Evolutionary conservation across 2,888 invertebrate species (phyloP).

Genomic region (Leptinotarsa peninsularis): DNA sequence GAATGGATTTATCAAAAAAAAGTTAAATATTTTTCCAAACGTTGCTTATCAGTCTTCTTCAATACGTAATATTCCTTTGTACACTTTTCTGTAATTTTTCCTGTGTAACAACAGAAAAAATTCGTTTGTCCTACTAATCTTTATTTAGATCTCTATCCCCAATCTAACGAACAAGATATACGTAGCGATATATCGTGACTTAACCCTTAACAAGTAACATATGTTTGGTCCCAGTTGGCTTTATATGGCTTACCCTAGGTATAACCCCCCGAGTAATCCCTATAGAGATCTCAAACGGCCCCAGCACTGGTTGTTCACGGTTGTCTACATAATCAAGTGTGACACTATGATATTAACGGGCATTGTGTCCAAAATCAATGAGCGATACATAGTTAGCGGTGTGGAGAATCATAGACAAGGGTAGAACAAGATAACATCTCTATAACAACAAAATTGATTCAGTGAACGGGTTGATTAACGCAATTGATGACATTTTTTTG

Average conservation of each 20-base stretch:
- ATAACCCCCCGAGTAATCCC: conserved; percentile 45
- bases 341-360: conserved; percentile 64
- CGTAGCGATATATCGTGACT: conserved; percentile 53
- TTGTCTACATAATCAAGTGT: conserved; percentile 63
- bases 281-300: conserved; percentile 39
- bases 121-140: conserved; percentile 24
- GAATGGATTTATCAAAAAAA: too few species aligned
- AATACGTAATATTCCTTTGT: too few species aligned
- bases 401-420: conserved; percentile 50
- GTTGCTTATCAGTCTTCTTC: too few species aligned
- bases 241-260: conserved; percentile 55
- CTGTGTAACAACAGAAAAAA: too few species aligned
- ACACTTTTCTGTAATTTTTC: too few species aligned
- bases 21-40: too few species aligned
- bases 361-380: conserved; percentile 63
- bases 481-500: conserved; percentile 59
- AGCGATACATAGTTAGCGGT: conserved; percentile 49
- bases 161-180: conserved; percentile 44
- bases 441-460: conserved; percentile 58
- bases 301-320: conserved; percentile 48
- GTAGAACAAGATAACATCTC: conserved; percentile 58
- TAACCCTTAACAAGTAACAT: conserved; percentile 55
- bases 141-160: conserved; percentile 28
- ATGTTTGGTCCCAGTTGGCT: conserved; percentile 55
- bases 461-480: conserved; percentile 59